Base-by-base conservation (phyloP, 53 echinoderm and acorn worm genomes). In the Crossaster papposus region DNA sequence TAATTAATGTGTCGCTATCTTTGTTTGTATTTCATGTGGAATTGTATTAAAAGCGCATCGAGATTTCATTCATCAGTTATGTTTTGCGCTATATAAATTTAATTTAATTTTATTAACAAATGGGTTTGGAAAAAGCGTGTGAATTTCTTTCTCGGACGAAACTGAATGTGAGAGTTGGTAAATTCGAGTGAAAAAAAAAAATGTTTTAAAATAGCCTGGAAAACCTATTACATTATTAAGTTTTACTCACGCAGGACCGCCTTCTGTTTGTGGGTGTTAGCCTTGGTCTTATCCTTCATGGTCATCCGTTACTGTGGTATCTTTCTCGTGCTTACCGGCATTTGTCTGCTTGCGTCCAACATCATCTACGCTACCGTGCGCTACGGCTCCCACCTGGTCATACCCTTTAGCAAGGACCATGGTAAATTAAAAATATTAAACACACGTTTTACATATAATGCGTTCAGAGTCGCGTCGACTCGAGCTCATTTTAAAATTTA, bases 231-330 rank as follows among this genome's bases (percentile, higher is more conserved):
- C n/a, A n/a, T n/a, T n/a, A n/a, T 1, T 74, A 10, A 38, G 78
- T 18, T 65, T 88, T 32, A 15, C 84, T 88, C n/a, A 4, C 53
- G 14, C 65, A 96, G 96, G 95, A 78, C 91, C 65, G 80, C 95
- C 0, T 96, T 95, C 72, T 93, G 93, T 0, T 51, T 93, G 26
- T 96, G 93, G 93, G 37, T 96, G 2, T 38, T 96, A 2, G 85
- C 93, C 1, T 82, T 88, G 29, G 81, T 91, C 18, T 62, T 95
- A 11, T 84, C 90, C 14, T 83, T 93, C n/a, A 89, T 85, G 79
- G 93, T 92, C 29, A 79, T 92, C 17, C 89, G 90, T 30, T 91
- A 89, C 33, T 54, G 81, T 5, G 91, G 91, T 32, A 29, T 80
- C 30, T 89, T 93, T 30, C 83, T 92, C 2, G 29, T 85, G 14